Base-by-base conservation (phyloP, 2,797 vertebrate genomes). In the Molossus alvarezi region DNA sequence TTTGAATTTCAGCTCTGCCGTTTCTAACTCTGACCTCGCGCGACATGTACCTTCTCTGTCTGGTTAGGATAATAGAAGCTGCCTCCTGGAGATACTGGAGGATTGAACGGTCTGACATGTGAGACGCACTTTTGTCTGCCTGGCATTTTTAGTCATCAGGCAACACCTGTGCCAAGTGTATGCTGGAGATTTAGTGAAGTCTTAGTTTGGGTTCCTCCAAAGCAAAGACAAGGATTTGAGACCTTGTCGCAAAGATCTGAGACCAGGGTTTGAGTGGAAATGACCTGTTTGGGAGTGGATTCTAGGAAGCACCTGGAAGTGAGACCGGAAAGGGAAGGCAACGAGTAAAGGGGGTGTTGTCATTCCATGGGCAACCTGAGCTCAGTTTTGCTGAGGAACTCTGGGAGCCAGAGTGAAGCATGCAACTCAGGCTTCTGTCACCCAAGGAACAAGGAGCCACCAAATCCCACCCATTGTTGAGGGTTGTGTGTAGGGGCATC, bases 141-240 rank as follows among this genome's bases (percentile, higher is more conserved):
- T 20, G 48, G 37, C n/a, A 13, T 51, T 64, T 58, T 11, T 5
- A 13, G 9, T 79, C 15, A 23, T 53, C 53, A 23, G 53, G 21
- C 51, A 55, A 15, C 51, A 21, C 1, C 2, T 0, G 10, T 6
- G 41, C 75, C 27, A 13, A 12, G n/a, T 65, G 57, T 71, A 14
- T 53, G 33, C 57, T 4, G 10, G 80, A 20, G 11, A 20, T 33
- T 71, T 75, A 48, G 9, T 67, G 41, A 33, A 23, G 1, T 73
- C 64, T 73, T 76, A 45, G 60, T 73, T 51, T 88, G 20, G 45
- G 10, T 55, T 72, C 17, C 60, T 55, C 23, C 12, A 10, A 64
- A 94, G 69, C 53, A 93, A 93, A 51, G 53, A 67, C 23, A 33
- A 37, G 37, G 51, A 67, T 71, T 73, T n/a, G 48, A 76, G 29